A percentile compares a stretch with the other conserved stretches of the same genome.
Evolutionary conservation across 35 echinoderm and acorn worm genomes (phyloP).

Genomic region (Hemicentrotus pulcherrimus): DNA sequence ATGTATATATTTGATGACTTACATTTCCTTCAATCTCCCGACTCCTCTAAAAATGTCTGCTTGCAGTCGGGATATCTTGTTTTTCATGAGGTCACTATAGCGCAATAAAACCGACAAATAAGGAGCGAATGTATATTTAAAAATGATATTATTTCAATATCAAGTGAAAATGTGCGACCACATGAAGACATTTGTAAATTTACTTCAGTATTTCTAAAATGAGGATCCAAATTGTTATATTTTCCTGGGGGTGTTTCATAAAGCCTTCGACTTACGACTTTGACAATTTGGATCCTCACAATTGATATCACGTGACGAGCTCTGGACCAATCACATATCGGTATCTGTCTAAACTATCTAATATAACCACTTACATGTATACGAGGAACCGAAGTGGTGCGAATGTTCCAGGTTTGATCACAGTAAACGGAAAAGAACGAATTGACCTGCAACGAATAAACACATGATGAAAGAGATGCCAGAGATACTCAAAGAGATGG

Average conservation of each 20-base stretch:
- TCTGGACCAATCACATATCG: too few relatives aligned
- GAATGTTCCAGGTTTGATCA: neutral
- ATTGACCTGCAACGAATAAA: neutral
- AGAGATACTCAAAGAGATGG: too few relatives aligned
- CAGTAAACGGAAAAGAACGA: conserved; percentile 18
- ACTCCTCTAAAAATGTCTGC: neutral
- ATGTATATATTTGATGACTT: neutral
- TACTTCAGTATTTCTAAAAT: too few relatives aligned
- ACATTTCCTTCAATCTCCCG: neutral
- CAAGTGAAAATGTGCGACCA: neutral
- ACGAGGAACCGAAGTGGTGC: neutral
- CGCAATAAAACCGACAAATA: neutral
- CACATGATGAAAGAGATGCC: too few relatives aligned
- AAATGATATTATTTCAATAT: neutral
- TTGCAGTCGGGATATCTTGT: neutral
- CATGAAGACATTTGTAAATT: neutral
- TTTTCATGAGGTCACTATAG: neutral
- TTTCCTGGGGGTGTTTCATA: too few relatives aligned
- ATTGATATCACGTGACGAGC: too few relatives aligned
- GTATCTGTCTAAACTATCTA: too few relatives aligned
- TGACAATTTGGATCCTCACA: too few relatives aligned
- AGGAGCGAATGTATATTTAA: too few relatives aligned
- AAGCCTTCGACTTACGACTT: too few relatives aligned
- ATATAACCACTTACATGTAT: neutral
- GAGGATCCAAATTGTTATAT: too few relatives aligned